Evolutionary conservation across 37 sponge, comb jelly and placozoan genomes (phyloP), one percentile per base, ranked within the genome.

Genomic region (Aplysina aerophoba): DNA sequence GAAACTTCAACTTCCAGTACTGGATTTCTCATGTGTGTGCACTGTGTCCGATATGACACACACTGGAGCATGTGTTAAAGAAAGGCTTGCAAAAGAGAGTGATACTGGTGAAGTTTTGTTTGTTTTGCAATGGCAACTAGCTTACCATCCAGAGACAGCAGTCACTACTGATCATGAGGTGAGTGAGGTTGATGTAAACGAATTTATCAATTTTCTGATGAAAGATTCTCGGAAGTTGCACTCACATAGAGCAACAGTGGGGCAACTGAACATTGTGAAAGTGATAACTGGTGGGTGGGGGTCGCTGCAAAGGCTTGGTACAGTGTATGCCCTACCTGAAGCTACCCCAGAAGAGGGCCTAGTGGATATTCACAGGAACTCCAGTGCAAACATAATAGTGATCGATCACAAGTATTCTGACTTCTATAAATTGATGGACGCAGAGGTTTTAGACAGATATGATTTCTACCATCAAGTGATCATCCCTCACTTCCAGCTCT

Each of bases 391-490:
- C 1, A 39, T 75, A 0, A 53, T 50, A 36, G 53, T n/a, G 44
- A 75, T 75, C 11, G 44, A 39, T 19, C 44, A 19, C 15, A 4
- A 41, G 35, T 2, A 53, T 19, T 20, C 53, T 40, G 24, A 6
- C n/a, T 75, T 41, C 54, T 75, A 75, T 75, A 3, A 75, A 40
- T 12, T 44, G 16, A 44, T 75, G n/a, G 78, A 55, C 41, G 25
- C 41, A 24, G 3, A 39, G 24, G 53, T 75, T 39, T n/a, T 75
- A 1, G n/a, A 21, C 14, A 36, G 20, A 71, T 17, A 1, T 6
- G 78, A 75, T 22, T 75, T 75, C 54, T 75, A 75, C 39, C 13
- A 75, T 30, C 31, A 53, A 13, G 53, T 75, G 21, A 75, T 75
- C 20, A 50, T 75, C 25, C 78, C 78, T 36, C n/a, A 39, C 21